These are phyloP conservation scores for Oscheius sp. DNA, from an alignment of 1,140 invertebrate genomes.

Conservation along the genomic window DNA sequence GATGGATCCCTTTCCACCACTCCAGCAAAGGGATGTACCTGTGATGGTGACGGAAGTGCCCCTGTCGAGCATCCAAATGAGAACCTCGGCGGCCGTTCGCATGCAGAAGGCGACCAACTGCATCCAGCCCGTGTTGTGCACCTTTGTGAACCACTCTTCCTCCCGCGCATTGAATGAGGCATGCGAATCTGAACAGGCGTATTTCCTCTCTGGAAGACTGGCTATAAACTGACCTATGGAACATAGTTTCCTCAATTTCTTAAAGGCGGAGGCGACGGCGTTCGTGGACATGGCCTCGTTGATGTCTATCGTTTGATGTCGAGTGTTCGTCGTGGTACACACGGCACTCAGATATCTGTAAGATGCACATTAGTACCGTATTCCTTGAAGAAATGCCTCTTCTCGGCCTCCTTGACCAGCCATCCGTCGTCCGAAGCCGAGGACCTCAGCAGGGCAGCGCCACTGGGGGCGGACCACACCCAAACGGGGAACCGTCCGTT, in stretches of 20 bases:
- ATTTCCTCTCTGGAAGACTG: background rate
- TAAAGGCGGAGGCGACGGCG: conserved; percentile 5
- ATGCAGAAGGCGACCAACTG: conserved; percentile 20
- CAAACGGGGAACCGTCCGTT: conserved; percentile 30
- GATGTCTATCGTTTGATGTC: background rate
- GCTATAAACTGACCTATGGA: conserved; percentile 14
- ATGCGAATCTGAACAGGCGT: conserved; percentile 20
- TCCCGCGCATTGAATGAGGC: conserved; percentile 6
- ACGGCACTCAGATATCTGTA: background rate
- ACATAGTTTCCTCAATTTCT: conserved; percentile 7
- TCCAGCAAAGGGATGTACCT: background rate
- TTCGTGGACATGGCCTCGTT: background rate
- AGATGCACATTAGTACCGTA: background rate
- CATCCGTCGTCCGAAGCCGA: conserved; percentile 6
- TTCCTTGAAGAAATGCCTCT: background rate
- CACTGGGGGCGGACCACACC: conserved; percentile 21
- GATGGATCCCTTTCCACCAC: background rate
- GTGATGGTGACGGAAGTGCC: conserved; percentile 16
- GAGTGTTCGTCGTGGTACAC: background rate
- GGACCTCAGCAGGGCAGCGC: conserved; percentile 9
- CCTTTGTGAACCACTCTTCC: conserved; percentile 11
- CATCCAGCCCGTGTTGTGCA: conserved; percentile 17
- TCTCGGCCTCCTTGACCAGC: background rate
- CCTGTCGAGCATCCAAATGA: conserved; percentile 21
- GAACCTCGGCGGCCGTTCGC: background rate